These are phyloP conservation scores for Notocelia uddmanniana DNA, from an alignment of 2,888 invertebrate genomes.

Conservation along the genomic window DNA sequence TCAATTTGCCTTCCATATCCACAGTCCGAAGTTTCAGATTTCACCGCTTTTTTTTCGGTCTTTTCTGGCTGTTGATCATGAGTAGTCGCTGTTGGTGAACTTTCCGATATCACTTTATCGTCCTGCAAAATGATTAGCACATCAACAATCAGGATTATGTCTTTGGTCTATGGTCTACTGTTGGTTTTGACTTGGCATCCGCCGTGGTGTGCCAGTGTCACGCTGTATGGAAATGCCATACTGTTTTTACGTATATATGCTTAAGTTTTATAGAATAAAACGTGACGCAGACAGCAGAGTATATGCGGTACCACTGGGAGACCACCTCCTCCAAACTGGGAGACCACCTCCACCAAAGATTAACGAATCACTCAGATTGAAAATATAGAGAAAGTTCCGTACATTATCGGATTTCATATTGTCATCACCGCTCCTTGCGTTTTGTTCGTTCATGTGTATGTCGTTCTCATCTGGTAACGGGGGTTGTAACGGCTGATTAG, in stretches of 20 bases:
- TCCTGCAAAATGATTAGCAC: conserved; percentile 21
- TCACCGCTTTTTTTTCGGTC: conserved; percentile 59
- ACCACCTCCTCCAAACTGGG: not conserved
- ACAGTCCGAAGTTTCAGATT: conserved; percentile 88
- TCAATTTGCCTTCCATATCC: conserved; percentile 91
- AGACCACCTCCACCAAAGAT: not conserved
- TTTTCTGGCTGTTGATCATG: conserved; percentile 27
- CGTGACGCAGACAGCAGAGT: not conserved
- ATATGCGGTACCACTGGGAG: not conserved
- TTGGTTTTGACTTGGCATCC: not conserved
- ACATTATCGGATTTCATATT: conserved; percentile 54
- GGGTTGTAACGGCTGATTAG: conserved; percentile 51
- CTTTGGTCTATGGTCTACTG: not conserved
- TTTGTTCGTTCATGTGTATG: conserved; percentile 45
- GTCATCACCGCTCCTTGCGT: conserved; percentile 46
- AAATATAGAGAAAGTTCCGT: conserved; percentile 46
- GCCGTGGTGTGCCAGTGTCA: not conserved
- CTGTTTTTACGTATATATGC: too few relatives aligned
- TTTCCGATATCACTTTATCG: conserved; percentile 43
- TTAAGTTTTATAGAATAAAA: not conserved
- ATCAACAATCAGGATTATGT: not conserved
- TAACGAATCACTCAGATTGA: not conserved
- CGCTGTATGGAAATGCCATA: not conserved
- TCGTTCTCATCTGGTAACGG: conserved; percentile 47
- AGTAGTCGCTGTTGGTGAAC: conserved; percentile 28